Evolutionary conservation across 1,140 invertebrate species (phyloP).

Genomic region (Neelides sp.): DNA sequence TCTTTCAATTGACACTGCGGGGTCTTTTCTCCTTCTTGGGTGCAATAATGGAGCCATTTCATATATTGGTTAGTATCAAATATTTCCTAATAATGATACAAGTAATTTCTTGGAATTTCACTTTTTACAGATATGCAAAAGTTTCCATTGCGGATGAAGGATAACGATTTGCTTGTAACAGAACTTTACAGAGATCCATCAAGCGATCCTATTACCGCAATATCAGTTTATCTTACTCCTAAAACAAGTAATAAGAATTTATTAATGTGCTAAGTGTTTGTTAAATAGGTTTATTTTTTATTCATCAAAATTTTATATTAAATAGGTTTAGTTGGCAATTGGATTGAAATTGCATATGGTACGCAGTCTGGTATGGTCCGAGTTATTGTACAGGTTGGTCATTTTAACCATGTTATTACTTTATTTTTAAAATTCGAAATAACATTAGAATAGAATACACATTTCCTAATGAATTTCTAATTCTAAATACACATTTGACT

Average conservation of each 20-base stretch:
- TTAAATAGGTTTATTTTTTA: constrained; percentile 2
- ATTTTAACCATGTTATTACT: too few relatives aligned
- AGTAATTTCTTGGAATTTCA: constrained; percentile 21
- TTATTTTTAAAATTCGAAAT: too few relatives aligned
- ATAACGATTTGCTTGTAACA: constrained; percentile 93
- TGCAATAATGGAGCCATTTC: constrained; percentile 94
- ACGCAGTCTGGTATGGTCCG: constrained; percentile 87
- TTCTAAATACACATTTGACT: too few relatives aligned
- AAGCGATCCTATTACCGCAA: constrained; percentile 91
- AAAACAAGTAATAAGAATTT: constrained; percentile 76
- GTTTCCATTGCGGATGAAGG: constrained; percentile 95
- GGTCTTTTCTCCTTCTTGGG: constrained; percentile 84
- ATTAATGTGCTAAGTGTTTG: not conserved
- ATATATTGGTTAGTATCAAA: constrained; percentile 65
- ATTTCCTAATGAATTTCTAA: too few relatives aligned
- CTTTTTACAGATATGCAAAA: constrained; percentile 88
- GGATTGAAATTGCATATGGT: constrained; percentile 98
- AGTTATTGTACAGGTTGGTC: constrained; percentile 94
- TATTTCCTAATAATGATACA: constrained; percentile 10
- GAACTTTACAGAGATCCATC: constrained; percentile 90
- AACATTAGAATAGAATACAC: too few relatives aligned
- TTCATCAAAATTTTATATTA: constrained; percentile 25
- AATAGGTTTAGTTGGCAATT: constrained; percentile 86
- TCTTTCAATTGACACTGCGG: constrained; percentile 88
- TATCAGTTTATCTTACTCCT: constrained; percentile 93